Conservation (phyloP, 2,113 vertebrate genomes). For the Colius striatus region DNA sequence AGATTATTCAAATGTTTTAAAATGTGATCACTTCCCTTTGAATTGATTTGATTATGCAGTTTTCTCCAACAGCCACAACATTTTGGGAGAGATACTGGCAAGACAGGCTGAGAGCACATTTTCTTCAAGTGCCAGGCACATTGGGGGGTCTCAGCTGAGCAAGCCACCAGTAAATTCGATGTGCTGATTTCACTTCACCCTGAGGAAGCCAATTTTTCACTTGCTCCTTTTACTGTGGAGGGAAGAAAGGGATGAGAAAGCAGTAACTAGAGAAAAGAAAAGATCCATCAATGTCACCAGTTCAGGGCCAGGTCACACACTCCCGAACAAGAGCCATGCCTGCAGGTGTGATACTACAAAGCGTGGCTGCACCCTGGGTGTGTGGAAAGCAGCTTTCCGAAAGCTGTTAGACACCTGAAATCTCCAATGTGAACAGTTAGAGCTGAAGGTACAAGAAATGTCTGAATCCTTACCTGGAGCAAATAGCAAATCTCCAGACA, state of each 20-base stretch:
- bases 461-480: background rate
- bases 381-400: background rate
- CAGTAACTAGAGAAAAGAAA: background rate
- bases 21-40: background rate
- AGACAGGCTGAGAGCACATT: background rate
- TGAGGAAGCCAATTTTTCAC: background rate
- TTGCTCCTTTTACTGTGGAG: background rate
- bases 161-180: background rate
- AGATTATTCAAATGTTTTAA: background rate
- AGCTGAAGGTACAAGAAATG: background rate
- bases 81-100: background rate
- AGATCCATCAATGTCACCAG: background rate
- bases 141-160: background rate
- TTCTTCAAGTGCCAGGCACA: background rate
- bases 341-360: background rate
- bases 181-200: background rate
- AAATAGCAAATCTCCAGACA: background rate
- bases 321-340: background rate
- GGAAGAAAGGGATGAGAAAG: background rate
- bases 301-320: background rate
- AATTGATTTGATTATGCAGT: background rate
- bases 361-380: background rate
- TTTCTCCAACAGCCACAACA: background rate
- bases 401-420: background rate
- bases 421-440: background rate